These are phyloP conservation scores for Anolis sagrei DNA, from an alignment of 2,113 vertebrate species.

Conservation along the genomic window DNA sequence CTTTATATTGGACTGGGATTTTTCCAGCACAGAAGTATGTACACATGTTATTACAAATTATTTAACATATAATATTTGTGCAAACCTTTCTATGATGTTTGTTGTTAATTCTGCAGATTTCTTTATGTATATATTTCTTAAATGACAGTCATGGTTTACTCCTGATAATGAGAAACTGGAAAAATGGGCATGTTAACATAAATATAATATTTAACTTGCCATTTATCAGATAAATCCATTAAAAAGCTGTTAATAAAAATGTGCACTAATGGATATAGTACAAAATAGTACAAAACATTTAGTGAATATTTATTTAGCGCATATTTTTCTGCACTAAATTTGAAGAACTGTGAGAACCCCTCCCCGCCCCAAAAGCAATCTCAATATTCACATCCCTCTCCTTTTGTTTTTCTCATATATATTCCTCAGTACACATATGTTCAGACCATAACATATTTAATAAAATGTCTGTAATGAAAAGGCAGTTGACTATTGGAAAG, in stretches of 20 bases:
- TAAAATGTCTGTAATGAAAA: constrained; percentile 40
- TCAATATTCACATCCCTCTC: neutral
- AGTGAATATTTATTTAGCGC: neutral
- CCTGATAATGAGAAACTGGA: neutral
- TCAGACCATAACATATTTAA: constrained; percentile 12
- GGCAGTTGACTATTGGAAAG: constrained; percentile 28
- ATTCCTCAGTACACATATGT: neutral
- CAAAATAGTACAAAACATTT: too few species aligned
- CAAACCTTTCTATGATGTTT: too few species aligned
- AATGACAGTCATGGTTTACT: neutral
- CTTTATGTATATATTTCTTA: neutral
- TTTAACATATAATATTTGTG: too few species aligned
- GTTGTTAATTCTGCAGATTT: neutral
- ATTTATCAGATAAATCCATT: neutral
- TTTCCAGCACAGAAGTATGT: too few species aligned
- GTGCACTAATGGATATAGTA: neutral
- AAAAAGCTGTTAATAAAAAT: neutral
- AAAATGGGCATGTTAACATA: neutral
- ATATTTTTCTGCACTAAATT: neutral
- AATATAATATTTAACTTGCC: neutral
- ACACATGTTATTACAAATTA: too few species aligned
- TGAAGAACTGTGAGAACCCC: neutral
- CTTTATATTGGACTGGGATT: too few species aligned
- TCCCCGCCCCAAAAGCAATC: neutral
- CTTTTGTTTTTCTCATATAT: constrained; percentile 5